Base-by-base conservation (phyloP, 2,797 vertebrate genomes). In the Chaenodraco wilsoni region DNA sequence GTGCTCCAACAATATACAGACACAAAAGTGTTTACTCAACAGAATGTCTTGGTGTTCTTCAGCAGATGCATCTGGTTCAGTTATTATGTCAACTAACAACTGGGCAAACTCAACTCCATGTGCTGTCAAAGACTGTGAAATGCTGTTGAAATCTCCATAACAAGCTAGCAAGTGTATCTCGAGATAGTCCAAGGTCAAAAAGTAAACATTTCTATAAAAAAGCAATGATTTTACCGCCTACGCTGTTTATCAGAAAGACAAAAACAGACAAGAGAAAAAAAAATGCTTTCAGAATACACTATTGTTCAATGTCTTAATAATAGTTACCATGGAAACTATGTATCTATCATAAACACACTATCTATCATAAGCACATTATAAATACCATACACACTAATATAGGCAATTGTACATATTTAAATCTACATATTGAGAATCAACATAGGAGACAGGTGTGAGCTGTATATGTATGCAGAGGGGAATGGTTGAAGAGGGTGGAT, bases 401-500 rank as follows among this genome's bases (percentile, higher is more conserved):
- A 58, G 43, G 9, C 5, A 1, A 65, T 33, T 41, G 12, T 12
- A 11, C 23, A 73, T 54, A 45, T 74, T 69, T 19, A 21, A 23
- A 69, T 48, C 12, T 3, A 6, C 19, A 50, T 65, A 19, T 58
- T 2, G n/a, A 40, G 15, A 27, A 27, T 60, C 23, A 43, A 13
- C 40, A 41, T 16, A 48, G 14, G 17, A 65, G 40, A 51, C 41
- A 61, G 44, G 19, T 67, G 31, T 79, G 45, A 69, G 58, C 27
- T 51, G 56, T 50, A 41, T 79, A 45, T 52, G 58, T 19, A 52
- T 72, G 71, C 37, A 72, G 65, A 78, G 44, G 37, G 72, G 54
- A 68, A 65, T 63, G 74, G 44, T 63, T 66, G 63, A 40, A 44
- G 62, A 72, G 41, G 45, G 23, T 55, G 74, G 68, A 85, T 83